Percentiles rank a stretch among this genome's conserved stretches.
phyloP scores from a whole-genome alignment of 2,113 vertebrate genomes.

The Genyomyrus donnyi region DNA sequence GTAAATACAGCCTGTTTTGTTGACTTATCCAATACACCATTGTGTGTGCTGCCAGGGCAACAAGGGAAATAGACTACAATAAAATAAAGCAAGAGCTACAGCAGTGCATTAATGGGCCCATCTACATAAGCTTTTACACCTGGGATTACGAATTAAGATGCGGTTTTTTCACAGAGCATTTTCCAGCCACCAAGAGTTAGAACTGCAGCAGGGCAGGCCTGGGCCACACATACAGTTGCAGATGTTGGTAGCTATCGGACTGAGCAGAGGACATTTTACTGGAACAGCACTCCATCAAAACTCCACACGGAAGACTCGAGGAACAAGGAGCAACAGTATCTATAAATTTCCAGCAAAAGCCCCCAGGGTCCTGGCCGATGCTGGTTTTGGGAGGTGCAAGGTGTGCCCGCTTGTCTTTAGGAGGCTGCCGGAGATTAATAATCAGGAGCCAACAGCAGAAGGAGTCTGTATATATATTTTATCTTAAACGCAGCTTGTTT shows the following conservation, averaged over 20 bases:
- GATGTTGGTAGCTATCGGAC: neutral
- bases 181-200: neutral
- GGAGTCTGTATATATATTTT: constrained; percentile 67
- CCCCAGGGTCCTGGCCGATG: constrained; percentile 48
- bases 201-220: neutral
- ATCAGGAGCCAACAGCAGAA: constrained; percentile 77
- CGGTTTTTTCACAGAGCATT: neutral
- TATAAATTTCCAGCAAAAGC: constrained; percentile 40
- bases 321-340: neutral
- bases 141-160: neutral
- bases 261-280: neutral
- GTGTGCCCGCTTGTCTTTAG: neutral
- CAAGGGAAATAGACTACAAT: neutral
- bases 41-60: neutral
- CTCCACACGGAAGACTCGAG: neutral
- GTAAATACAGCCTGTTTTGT: neutral
- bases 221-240: constrained; percentile 24
- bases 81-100: neutral
- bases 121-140: neutral
- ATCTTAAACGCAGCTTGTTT: constrained; percentile 82
- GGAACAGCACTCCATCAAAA: neutral
- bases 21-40: neutral
- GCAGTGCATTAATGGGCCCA: neutral
- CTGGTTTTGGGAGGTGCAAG: constrained; percentile 27
- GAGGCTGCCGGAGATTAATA: constrained; percentile 66